Evolutionary conservation across 2,113 vertebrate genomes (phyloP), one percentile per base, ranked within the genome.

Genomic region (Catharus bicknelli): DNA sequence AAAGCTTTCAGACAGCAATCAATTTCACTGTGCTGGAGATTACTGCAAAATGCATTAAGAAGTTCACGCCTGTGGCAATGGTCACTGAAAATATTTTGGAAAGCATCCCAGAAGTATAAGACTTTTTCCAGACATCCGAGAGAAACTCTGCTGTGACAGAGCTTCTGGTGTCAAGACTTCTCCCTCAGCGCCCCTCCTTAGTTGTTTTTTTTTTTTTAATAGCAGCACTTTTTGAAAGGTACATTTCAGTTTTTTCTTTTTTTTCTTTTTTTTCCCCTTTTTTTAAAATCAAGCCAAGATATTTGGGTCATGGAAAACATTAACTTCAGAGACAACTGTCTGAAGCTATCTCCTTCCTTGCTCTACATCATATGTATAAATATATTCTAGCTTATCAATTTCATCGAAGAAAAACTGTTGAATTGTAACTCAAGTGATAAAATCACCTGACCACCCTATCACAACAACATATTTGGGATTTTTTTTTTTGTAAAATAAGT

Each of bases 41-140:
- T 95, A 96, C 98, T 98, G 98, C 96, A 96, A 97, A 98, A 98
- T 42, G 66, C 97, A 98, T 98, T 98, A 98, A 97, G 95, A 92
- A 96, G 96, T 97, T 97, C 97, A 96, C 95, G 95, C 96, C 96
- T 97, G 96, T 96, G 96, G 97, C 91, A 93, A 86, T 81, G 96
- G 96, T 95, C 96, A 95, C 88, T 90, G 94, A 76, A 93, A 97
- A 95, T 96, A 97, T 87, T 97, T 96, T 97, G 97, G 98, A 97
- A 96, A 78, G 66, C 86, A 91, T 97, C 98, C 97, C 96, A 97
- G 97, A 96, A 97, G 83, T 76, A 50, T 94, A 97, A 97, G 97
- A 95, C 96, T 97, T 98, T 98, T 98, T 97, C 98, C 98, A 98
- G 97, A 98, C 96, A 85, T 94, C 83, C 63, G 22, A 95, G 77